A percentile compares a stretch with the other conserved stretches of the same genome.
Evolutionary conservation across 2,888 invertebrate genomes (phyloP).

Genomic region (Eustalomyia histrio): DNA sequence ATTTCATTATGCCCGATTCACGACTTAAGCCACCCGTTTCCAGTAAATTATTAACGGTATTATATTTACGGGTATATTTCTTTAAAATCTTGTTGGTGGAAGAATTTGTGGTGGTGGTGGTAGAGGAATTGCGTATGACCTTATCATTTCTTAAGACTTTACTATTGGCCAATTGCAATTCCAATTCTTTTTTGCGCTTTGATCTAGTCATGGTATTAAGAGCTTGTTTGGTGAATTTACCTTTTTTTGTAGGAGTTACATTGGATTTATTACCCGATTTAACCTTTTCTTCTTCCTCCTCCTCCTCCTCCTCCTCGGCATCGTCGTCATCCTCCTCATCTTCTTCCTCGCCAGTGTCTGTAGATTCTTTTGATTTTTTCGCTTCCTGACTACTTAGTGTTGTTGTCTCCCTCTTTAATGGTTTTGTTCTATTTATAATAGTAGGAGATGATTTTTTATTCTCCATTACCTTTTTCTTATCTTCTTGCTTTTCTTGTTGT

Average conservation of each 20-base stretch:
- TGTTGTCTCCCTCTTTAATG: too few relatives aligned
- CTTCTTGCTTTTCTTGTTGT: slow-evolving; percentile 25
- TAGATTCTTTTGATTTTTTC: slow-evolving; percentile 5
- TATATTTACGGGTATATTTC: slow-evolving; percentile 74
- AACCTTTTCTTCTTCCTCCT: slow-evolving; percentile 14
- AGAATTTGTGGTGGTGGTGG: slow-evolving; percentile 32
- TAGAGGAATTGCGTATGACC: slow-evolving; percentile 74
- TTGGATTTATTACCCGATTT: neutral
- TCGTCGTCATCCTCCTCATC: slow-evolving; percentile 17
- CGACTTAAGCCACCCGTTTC: slow-evolving; percentile 59
- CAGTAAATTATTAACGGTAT: slow-evolving; percentile 47
- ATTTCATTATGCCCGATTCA: slow-evolving; percentile 68
- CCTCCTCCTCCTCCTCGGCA: neutral
- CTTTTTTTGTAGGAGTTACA: slow-evolving; percentile 39
- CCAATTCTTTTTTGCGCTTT: slow-evolving; percentile 76
- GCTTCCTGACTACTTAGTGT: slow-evolving; percentile 15
- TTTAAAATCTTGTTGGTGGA: slow-evolving; percentile 72
- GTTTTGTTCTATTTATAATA: slow-evolving; percentile 26
- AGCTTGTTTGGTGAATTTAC: slow-evolving; percentile 65
- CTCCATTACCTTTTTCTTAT: neutral
- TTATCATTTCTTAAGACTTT: slow-evolving; percentile 78
- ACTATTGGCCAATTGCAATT: slow-evolving; percentile 77
- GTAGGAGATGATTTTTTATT: slow-evolving; percentile 2
- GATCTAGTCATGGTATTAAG: slow-evolving; percentile 79
- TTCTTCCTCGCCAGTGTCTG: slow-evolving; percentile 10